A percentile compares a stretch with the other conserved stretches of the same genome.
Evolutionary conservation across 2,888 invertebrate genomes (phyloP).

Genomic region (Cataglyphis rosenhaueri): DNA sequence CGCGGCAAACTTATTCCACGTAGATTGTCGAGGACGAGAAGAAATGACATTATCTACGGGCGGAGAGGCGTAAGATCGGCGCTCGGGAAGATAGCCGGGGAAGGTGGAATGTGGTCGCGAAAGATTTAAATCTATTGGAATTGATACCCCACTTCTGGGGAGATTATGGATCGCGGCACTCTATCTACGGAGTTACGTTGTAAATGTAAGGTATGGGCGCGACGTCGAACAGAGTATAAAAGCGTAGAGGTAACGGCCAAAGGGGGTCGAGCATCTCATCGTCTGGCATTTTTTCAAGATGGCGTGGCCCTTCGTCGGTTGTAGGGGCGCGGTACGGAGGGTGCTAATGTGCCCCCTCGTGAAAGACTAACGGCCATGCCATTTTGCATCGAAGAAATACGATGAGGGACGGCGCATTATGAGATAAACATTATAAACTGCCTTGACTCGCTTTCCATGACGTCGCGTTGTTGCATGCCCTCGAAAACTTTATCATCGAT

Average conservation of each 20-base stretch:
- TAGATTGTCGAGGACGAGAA: conserved; percentile 60
- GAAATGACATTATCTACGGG: conserved; percentile 62
- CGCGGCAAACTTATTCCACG: conserved; percentile 61
- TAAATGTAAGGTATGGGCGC: conserved; percentile 59
- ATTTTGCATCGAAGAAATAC: conserved; percentile 67
- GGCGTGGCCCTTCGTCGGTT: conserved; percentile 37
- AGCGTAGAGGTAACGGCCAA: conserved; percentile 39
- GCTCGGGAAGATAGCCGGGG: conserved; percentile 21
- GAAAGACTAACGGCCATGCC: conserved; percentile 64
- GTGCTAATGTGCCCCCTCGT: conserved; percentile 59
- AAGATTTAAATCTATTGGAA: conserved; percentile 71
- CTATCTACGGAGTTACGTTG: conserved; percentile 56
- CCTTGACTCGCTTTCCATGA: conserved; percentile 30
- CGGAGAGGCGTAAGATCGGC: conserved; percentile 40
- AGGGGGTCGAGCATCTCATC: conserved; percentile 31
- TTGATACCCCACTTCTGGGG: conserved; percentile 65
- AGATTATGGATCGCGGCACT: conserved; percentile 63
- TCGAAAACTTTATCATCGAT: background rate
- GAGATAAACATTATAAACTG: conserved; percentile 75
- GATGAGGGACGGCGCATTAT: conserved; percentile 63
- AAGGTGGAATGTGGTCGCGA: conserved; percentile 21
- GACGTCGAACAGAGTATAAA: conserved; percentile 46
- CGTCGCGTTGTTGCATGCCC: conserved; percentile 31
- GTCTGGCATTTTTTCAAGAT: conserved; percentile 43
- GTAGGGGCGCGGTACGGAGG: conserved; percentile 50